These are phyloP conservation scores for Caenorhabditis angaria DNA, from an alignment of 2,888 invertebrate species.

Conservation along the genomic window DNA sequence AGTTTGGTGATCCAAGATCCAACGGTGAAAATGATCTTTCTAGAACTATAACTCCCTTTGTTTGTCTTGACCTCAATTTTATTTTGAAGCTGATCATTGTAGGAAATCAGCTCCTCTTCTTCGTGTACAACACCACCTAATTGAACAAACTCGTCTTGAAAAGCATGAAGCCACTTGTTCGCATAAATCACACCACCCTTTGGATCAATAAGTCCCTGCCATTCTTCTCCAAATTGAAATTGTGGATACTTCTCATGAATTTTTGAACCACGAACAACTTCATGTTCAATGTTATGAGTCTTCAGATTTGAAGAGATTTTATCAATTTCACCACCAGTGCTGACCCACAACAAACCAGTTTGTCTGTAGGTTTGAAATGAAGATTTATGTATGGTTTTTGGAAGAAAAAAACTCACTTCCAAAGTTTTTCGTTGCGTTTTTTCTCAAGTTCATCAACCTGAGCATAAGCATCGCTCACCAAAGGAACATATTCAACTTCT, in stretches of 20 bases:
- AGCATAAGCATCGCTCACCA: conserved; percentile 51
- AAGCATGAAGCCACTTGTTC: conserved; percentile 56
- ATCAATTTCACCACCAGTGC: conserved; percentile 26
- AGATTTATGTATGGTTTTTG: background rate
- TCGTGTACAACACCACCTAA: conserved; percentile 43
- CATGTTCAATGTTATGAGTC: conserved; percentile 40
- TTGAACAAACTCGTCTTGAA: conserved; percentile 49
- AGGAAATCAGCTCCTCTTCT: conserved; percentile 28
- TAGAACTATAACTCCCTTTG: conserved; percentile 41
- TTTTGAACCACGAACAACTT: conserved; percentile 41
- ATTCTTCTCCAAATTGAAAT: conserved; percentile 44
- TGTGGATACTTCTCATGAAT: conserved; percentile 44
- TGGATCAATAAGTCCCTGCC: conserved; percentile 53
- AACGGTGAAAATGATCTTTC: conserved; percentile 61
- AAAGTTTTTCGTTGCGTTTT: conserved; percentile 43
- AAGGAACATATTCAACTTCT: conserved; percentile 53
- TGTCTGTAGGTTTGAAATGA: conserved; percentile 35
- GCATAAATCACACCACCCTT: conserved; percentile 59
- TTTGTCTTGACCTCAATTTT: conserved; percentile 22
- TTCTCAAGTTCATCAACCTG: conserved; percentile 54
- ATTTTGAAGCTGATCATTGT: conserved; percentile 14
- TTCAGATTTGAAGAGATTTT: conserved; percentile 43
- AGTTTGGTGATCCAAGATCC: conserved; percentile 66
- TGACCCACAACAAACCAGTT: conserved; percentile 54
- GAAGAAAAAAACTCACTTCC: conserved; percentile 51